Evolutionary conservation across 2,888 invertebrate species (phyloP), one percentile per base, ranked within the genome.

Genomic region (Acanthoscelides obtectus): DNA sequence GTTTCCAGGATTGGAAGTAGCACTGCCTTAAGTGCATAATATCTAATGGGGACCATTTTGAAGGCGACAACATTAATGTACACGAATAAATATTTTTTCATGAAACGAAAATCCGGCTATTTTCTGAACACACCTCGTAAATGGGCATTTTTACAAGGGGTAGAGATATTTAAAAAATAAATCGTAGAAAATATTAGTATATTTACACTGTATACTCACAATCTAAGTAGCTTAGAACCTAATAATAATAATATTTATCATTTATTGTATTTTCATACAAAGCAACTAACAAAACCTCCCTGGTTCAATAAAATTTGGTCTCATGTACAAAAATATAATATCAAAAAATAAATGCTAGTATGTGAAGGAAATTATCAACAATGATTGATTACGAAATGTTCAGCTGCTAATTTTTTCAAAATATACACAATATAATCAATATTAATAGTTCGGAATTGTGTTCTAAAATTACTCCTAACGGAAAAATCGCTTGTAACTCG

Each of bases 251-350:
- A n/a, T 45, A 45, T 45, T 1, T 1, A 45, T 45, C 17, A 45
- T 45, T 45, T 1, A 12, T 45, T 45, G 12, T 45, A 45, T 45
- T 45, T 12, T 45, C 6, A 12, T 45, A 45, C 45, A 45, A 45
- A 45, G 45, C 45, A 12, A 12, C 12, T 6, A 45, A 45, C 45
- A 45, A 12, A 45, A 45, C 17, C 45, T 12, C 45, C 45, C 45
- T 45, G 45, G 45, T 45, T 45, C 45, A 45, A 3, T 45, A 45
- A 5, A 25, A 12, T 45, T 45, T 45, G 45, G 17, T 45, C 12
- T 69, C 74, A 21, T 69, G 65, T 72, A 71, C 72, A 73, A 73
- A 73, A 72, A 69, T 70, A 73, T 71, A 71, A 74, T 67, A 71
- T 45, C 17, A 45, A 45, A 17, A 74, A 74, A 74, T 74, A 74